Evolutionary conservation across 2,113 vertebrate genomes (phyloP).

Genomic region (Oplegnathus fasciatus): DNA sequence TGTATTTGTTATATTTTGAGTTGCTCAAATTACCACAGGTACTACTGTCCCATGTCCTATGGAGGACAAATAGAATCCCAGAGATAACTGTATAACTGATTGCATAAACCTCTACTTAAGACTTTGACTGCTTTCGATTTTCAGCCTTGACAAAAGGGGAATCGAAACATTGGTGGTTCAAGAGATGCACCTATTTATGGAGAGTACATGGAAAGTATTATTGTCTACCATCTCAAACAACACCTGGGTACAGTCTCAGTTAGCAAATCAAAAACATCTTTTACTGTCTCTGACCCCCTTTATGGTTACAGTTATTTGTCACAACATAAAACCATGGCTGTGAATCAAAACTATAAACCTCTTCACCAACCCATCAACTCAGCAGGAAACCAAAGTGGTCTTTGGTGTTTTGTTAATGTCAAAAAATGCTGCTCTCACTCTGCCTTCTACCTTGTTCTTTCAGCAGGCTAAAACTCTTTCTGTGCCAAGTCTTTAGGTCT

Average conservation of each 20-base stretch:
- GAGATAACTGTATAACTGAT: neutral
- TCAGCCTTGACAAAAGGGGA: neutral
- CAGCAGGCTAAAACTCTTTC: neutral
- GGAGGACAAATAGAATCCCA: neutral
- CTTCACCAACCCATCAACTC: neutral
- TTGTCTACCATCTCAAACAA: neutral
- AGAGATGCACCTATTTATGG: neutral
- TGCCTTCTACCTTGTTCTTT: neutral
- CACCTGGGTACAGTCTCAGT: neutral
- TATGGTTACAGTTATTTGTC: neutral
- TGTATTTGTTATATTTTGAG: neutral
- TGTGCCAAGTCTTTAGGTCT: neutral
- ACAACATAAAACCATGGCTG: neutral
- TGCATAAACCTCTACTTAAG: neutral
- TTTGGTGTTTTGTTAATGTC: neutral
- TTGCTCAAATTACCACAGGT: too few relatives aligned
- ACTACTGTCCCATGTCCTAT: too few relatives aligned
- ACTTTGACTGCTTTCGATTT: neutral
- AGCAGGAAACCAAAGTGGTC: neutral
- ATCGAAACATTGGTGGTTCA: neutral
- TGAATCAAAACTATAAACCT: neutral
- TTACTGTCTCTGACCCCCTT: neutral
- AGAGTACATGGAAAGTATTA: neutral
- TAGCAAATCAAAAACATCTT: neutral
- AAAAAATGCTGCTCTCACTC: neutral